phyloP scores from a whole-genome alignment of 2,888 invertebrate genomes.

The Caenorhabditis japonica region DNA sequence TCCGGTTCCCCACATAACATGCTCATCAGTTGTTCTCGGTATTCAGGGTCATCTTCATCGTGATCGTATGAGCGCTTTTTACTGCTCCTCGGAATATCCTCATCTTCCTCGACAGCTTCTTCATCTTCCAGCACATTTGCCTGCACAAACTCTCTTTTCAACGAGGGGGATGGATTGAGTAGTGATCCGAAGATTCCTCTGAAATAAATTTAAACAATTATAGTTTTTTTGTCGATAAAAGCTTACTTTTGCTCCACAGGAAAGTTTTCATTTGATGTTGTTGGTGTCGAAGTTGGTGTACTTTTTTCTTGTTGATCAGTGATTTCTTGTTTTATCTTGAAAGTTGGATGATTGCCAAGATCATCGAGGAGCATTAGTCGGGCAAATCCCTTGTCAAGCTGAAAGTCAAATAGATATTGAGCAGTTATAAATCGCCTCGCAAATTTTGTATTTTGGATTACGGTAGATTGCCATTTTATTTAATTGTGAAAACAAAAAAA shows the following conservation, averaged over 20 bases:
- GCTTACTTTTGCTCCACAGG: neutral
- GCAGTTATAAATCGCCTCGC: neutral
- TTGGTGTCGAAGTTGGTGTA: neutral
- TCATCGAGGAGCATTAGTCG: conserved; percentile 57
- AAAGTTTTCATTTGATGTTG: too few species aligned
- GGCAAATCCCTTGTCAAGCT: conserved; percentile 54
- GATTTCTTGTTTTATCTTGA: conserved; percentile 7
- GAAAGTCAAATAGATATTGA: conserved; percentile 10
- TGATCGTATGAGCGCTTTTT: conserved; percentile 15
- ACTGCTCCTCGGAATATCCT: conserved; percentile 4
- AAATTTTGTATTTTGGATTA: neutral
- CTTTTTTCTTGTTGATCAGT: neutral
- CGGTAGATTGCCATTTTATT: too few species aligned
- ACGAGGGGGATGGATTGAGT: conserved; percentile 2
- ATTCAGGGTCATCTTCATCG: conserved; percentile 6
- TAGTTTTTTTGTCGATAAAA: too few species aligned
- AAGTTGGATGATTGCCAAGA: conserved; percentile 51
- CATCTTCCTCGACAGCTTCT: conserved; percentile 21
- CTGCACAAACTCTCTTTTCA: conserved; percentile 6
- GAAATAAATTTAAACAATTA: too few species aligned
- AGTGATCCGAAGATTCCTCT: neutral
- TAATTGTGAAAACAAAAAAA: too few species aligned
- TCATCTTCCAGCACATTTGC: conserved; percentile 3
- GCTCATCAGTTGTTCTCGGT: conserved; percentile 31
- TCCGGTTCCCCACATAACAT: conserved; percentile 30